Evolutionary conservation across 2,797 vertebrate species (phyloP), one percentile per base, ranked within the genome.

Genomic region (Rhabdophis nuchalis): DNA sequence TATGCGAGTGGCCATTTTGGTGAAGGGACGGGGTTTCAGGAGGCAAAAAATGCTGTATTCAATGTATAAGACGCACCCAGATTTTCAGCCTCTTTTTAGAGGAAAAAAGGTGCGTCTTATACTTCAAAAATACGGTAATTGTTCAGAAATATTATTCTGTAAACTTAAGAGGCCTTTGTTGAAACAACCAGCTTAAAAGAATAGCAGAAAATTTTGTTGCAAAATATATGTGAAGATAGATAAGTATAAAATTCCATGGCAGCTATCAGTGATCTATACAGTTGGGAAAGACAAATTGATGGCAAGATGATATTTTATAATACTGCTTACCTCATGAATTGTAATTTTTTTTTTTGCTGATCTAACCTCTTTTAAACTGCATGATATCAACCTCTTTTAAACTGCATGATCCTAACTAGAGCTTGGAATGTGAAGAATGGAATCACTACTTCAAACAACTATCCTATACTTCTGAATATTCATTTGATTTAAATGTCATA

Each of bases 401-500:
- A 16, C 4, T 52, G 23, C 29, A 89, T 20, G 61, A 32, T 46
- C 85, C 92, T 68, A 25, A 86, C 61, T 89, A 82, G 58, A 72
- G 60, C 29, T 7, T 92, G 41, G 54, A 88, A 93, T 88, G 16
- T 89, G 36, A 91, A 94, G 93, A 92, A 46, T 91, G 9, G 64
- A 85, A 92, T 32, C 50, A 93, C 18, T 92, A 11, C 86, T 90
- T 57, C 46, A 90, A 29, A 61, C 90, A 72, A 91, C 32, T 88
- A 10, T 53, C 4, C 53, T 2, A 53, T n/a, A 56, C 89, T 88
- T 25, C 12, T 57, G 89, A 90, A 27, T 85, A 92, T 68, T n/a
- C 46, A 88, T 82, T 91, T 85, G 9, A 60, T 85, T 82, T 94
- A 92, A 92, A 89, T 94, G 96, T 94, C 93, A 91, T 93, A 93